phyloP scores from a whole-genome alignment of 2,113 vertebrate species.

The Etheostoma cragini region DNA sequence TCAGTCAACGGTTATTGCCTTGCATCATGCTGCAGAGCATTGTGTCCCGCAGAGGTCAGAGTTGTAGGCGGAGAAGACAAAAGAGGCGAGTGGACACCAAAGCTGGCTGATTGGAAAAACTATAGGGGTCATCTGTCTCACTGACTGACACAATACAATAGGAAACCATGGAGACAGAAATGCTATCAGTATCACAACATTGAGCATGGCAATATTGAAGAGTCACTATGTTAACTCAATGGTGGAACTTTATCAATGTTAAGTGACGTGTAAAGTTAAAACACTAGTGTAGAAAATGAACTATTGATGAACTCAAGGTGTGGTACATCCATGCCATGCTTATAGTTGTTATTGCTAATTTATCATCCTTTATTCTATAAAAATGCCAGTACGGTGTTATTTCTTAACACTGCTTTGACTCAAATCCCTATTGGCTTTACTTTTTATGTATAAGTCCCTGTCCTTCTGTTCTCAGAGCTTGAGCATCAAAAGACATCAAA shows the following conservation, averaged over 20 bases:
- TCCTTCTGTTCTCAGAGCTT: background rate
- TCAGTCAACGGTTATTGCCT: slow-evolving; percentile 40
- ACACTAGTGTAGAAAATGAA: background rate
- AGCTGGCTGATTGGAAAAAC: slow-evolving; percentile 65
- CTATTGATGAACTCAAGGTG: background rate
- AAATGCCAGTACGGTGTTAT: background rate
- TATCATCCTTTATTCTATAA: background rate
- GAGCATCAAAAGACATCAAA: background rate
- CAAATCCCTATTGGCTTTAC: background rate
- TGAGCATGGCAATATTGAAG: slow-evolving; percentile 40
- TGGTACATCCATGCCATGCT: background rate
- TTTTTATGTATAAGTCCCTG: background rate
- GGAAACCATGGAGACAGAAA: slow-evolving; percentile 67
- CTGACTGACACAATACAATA: slow-evolving; percentile 64
- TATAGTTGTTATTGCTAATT: background rate
- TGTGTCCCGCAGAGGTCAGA: slow-evolving; percentile 46
- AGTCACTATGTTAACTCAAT: slow-evolving; percentile 5
- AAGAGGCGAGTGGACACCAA: slow-evolving; percentile 62
- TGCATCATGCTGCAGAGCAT: slow-evolving; percentile 21
- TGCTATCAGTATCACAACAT: slow-evolving; percentile 65
- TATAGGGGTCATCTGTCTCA: slow-evolving; percentile 72
- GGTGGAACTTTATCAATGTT: background rate
- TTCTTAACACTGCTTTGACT: background rate
- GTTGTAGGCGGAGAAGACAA: slow-evolving; percentile 39
- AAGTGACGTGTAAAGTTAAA: background rate